Conservation (phyloP, 2,888 invertebrate species). For the Falcaria lacertinaria region DNA sequence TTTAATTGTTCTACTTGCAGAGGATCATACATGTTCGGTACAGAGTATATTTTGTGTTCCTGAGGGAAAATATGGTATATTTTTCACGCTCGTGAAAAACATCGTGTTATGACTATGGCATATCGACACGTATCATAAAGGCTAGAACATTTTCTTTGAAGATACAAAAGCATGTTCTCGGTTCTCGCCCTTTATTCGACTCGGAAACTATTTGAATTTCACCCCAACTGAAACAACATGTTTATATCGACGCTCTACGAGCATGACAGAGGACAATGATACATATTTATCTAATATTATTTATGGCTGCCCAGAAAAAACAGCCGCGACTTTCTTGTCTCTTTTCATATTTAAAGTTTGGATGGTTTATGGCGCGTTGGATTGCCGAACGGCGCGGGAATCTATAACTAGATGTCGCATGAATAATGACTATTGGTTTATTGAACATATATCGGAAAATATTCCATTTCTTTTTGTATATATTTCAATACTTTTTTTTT, state of each 20-base stretch:
- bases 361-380: conserved; percentile 50
- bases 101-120: conserved; percentile 35
- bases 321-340: conserved; percentile 51
- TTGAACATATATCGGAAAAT: neutral
- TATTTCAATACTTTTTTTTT: no score
- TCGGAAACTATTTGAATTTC: conserved; percentile 58
- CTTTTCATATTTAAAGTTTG: conserved; percentile 71
- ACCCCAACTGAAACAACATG: conserved; percentile 31
- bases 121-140: conserved; percentile 42
- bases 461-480: no score
- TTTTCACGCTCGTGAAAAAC: conserved; percentile 21
- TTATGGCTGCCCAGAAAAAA: conserved; percentile 62
- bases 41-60: neutral
- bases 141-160: conserved; percentile 33
- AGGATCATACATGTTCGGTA: no score
- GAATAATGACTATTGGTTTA: conserved; percentile 14
- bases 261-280: conserved; percentile 66
- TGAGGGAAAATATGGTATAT: conserved; percentile 15
- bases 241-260: conserved; percentile 42
- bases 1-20: conserved; percentile 4
- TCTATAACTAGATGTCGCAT: conserved; percentile 34
- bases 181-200: conserved; percentile 32
- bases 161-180: conserved; percentile 23
- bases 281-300: conserved; percentile 77
- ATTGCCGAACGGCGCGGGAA: conserved; percentile 44